These are phyloP conservation scores for Apogon hyalosoma DNA, from an alignment of 2,797 vertebrate genomes.

Conservation along the genomic window DNA sequence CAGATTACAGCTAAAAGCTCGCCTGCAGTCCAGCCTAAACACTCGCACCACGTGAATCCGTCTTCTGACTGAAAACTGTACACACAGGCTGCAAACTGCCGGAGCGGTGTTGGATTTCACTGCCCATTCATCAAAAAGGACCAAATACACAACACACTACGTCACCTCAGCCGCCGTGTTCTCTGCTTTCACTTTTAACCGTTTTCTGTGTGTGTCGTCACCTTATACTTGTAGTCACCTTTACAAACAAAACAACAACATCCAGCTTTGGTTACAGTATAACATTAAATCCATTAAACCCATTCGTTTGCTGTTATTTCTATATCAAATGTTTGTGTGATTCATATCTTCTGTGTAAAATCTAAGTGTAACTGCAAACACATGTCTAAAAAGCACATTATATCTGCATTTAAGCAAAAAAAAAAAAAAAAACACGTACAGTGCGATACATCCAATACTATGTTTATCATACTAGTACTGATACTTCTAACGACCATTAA, in stretches of 20 bases:
- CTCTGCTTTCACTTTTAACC: background rate
- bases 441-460: background rate
- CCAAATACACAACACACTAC: conserved; percentile 3
- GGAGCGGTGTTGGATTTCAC: conserved; percentile 6
- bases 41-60: conserved; percentile 8
- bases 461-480: background rate
- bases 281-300: too few species aligned
- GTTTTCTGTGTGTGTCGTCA: background rate
- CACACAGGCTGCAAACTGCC: conserved; percentile 3
- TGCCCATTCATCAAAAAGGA: conserved; percentile 8
- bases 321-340: background rate
- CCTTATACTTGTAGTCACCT: background rate
- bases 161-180: background rate
- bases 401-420: background rate
- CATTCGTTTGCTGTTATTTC: background rate
- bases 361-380: conserved; percentile 26
- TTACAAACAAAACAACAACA: conserved; percentile 1
- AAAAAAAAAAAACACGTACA: background rate
- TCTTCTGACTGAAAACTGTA: background rate
- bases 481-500: too few species aligned
- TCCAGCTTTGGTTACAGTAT: background rate
- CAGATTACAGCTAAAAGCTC: conserved; percentile 22
- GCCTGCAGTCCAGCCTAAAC: conserved; percentile 25
- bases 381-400: conserved; percentile 14
- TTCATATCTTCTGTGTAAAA: conserved; percentile 27